phyloP scores from a whole-genome alignment of 2,797 vertebrate genomes.

The Sardinella longiceps region DNA sequence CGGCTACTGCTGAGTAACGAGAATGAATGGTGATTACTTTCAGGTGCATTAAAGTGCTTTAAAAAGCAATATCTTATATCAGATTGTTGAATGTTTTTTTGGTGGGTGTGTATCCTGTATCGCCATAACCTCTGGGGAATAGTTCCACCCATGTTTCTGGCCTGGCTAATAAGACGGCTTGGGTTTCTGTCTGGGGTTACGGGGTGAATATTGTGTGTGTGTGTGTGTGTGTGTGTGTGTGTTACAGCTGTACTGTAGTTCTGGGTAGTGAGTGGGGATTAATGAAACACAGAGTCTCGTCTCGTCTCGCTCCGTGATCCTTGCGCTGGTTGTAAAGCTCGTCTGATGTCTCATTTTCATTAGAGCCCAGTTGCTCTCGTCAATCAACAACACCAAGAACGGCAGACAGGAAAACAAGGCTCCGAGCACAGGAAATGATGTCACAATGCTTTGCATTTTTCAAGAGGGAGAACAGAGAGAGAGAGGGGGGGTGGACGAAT shows the following conservation, averaged over 20 bases:
- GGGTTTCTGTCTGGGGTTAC: not conserved
- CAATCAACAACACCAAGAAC: conserved; percentile 36
- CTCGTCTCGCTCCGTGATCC: not conserved
- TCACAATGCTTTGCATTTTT: conserved; percentile 35
- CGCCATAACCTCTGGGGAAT: not conserved
- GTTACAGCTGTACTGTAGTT: not conserved
- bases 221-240: too few species aligned
- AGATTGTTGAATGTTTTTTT: not conserved
- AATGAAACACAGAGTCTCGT: not conserved
- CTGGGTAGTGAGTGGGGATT: not conserved
- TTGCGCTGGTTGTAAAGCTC: too few species aligned
- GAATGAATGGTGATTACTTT: not conserved
- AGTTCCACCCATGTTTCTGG: not conserved
- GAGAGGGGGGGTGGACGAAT: not conserved
- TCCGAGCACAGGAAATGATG: conserved; percentile 45
- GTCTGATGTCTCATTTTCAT: not conserved
- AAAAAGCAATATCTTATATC: not conserved
- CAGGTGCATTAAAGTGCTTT: not conserved
- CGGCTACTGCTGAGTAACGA: conserved; percentile 16
- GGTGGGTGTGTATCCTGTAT: not conserved
- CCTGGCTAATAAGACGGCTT: not conserved
- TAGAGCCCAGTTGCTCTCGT: conserved; percentile 40
- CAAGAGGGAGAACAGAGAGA: not conserved
- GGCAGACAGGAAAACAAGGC: conserved; percentile 17
- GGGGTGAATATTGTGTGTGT: not conserved